Evolutionary conservation across 2,797 vertebrate species (phyloP), one percentile per base, ranked within the genome.

Genomic region (Halcyon chelicuti): DNA sequence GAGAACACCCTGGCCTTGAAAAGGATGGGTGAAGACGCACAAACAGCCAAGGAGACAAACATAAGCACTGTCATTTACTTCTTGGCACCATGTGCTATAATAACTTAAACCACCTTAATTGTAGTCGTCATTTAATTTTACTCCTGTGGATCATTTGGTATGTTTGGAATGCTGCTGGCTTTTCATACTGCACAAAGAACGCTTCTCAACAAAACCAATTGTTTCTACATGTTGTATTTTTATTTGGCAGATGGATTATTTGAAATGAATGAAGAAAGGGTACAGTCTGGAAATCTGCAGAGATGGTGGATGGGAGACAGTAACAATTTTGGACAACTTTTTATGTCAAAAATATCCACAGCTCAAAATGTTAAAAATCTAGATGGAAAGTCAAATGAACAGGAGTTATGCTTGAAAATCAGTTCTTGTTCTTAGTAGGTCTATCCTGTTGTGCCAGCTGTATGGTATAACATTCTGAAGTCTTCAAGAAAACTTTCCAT

Each of bases 81-180:
- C 74, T 85, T 94, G 89, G 96, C 89, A 92, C 83, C 61, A 35
- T 0, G 65, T 96, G 93, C 95, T 97, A 84, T 91, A 97, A 97
- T 95, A 97, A 97, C 35, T 65, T 95, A 94, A 94, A 91, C 55
- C 93, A 94, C 93, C 74, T 96, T 97, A 96, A 95, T 92, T 96
- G 93, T 72, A 93, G 94, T 33, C 86, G 88, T 95, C 52, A 93
- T 95, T 96, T 95, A 94, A 95, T 94, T 96, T 94, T 86, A 74
- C 90, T 95, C 88, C 80, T 84, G 93, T 84, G 95, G 95, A 86
- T 88, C 93, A 97, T 74, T 83, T 2, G 58, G 94, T 91, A 95
- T 93, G 88, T 89, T 95, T 39, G 76, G 97, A 97, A 97, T 81
- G 95, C 54, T 75, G 90, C 89, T 80, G 90, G 85, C 62, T 95